Percentiles rank a stretch among this genome's conserved stretches.
phyloP scores from a whole-genome alignment of 2,888 invertebrate genomes.

The Crossocerus cetratus region DNA sequence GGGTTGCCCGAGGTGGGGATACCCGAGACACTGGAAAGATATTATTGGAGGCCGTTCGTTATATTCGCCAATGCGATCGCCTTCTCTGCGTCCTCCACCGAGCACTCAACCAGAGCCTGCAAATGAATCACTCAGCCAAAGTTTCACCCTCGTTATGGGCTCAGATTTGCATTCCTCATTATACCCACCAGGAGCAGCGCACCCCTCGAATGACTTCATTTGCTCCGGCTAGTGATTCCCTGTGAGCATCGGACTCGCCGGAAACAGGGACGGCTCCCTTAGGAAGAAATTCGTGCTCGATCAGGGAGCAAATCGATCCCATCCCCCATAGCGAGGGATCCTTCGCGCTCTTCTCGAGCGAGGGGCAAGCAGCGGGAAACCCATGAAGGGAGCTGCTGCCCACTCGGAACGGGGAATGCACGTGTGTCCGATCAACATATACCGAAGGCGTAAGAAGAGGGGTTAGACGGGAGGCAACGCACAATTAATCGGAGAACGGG shows the following conservation, averaged over 20 bases:
- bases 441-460: neutral
- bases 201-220: neutral
- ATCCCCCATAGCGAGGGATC: conserved; percentile 35
- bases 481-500: conserved; percentile 68
- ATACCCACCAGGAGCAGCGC: neutral
- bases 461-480: conserved; percentile 15
- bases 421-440: neutral
- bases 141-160: conserved; percentile 13
- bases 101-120: neutral
- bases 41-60: conserved; percentile 63
- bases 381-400: neutral
- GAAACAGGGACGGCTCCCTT: neutral
- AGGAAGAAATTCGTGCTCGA: conserved; percentile 22
- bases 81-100: neutral
- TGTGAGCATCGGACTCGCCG: neutral
- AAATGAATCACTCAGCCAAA: no score
- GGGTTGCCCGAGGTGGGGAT: conserved; percentile 59
- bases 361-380: conserved; percentile 22
- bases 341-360: conserved; percentile 11
- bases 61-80: conserved; percentile 33
- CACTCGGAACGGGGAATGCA: neutral
- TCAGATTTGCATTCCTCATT: conserved; percentile 26
- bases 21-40: conserved; percentile 47
- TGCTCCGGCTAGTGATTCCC: conserved; percentile 3
- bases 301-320: conserved; percentile 59